Evolutionary conservation across 2,888 invertebrate genomes (phyloP).

Genomic region (Aromia moschata): DNA sequence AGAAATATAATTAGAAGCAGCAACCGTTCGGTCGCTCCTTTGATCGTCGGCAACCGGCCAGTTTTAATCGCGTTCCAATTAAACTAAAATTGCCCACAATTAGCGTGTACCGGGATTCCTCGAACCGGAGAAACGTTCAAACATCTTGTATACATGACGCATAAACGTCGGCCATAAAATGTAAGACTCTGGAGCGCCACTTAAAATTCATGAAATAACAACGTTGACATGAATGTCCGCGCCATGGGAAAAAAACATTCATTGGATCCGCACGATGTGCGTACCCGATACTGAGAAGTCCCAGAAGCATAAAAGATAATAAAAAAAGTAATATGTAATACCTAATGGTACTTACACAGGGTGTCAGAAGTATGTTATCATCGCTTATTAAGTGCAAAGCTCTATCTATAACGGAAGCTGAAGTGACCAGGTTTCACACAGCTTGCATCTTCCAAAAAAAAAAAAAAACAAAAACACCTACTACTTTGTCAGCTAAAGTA

Average conservation of each 20-base stretch:
- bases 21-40: slow-evolving; percentile 6
- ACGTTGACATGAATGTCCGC: slow-evolving; percentile 9
- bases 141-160: slow-evolving; percentile 3
- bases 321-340: too few species aligned
- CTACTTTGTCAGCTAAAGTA: too few species aligned
- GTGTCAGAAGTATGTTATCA: too few species aligned
- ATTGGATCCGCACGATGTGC: background rate
- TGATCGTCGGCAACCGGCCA: slow-evolving; percentile 4
- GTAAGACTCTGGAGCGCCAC: slow-evolving; percentile 8
- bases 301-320: too few species aligned
- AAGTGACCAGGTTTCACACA: too few species aligned
- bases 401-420: too few species aligned
- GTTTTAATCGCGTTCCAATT: slow-evolving; percentile 22
- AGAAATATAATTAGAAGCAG: slow-evolving; percentile 7
- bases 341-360: too few species aligned
- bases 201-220: slow-evolving; percentile 26
- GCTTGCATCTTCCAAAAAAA: too few species aligned
- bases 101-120: slow-evolving; percentile 10
- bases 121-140: slow-evolving; percentile 7
- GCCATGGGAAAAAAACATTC: slow-evolving; percentile 7
- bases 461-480: too few species aligned
- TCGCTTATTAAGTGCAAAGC: too few species aligned
- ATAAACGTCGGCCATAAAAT: slow-evolving; percentile 4
- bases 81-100: slow-evolving; percentile 22
- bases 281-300: slow-evolving; percentile 12